Conservation (phyloP, 92 coral and sea anemone genomes). For the Umimayanthus chanpuru region DNA sequence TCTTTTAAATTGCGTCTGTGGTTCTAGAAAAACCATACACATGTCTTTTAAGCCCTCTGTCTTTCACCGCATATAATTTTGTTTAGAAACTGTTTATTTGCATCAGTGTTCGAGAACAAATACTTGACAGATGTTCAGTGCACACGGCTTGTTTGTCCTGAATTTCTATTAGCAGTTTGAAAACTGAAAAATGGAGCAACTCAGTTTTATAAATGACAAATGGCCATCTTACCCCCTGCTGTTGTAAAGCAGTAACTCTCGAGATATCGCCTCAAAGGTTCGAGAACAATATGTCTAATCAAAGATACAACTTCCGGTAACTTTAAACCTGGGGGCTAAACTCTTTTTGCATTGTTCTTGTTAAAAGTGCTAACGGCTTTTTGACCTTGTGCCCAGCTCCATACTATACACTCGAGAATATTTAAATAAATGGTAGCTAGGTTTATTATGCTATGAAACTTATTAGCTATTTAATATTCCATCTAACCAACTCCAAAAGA, state of each 20-base stretch:
- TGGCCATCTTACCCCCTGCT: background rate
- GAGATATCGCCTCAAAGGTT: background rate
- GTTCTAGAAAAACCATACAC: background rate
- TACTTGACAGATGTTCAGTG: background rate
- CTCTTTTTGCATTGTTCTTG: background rate
- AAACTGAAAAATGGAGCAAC: background rate
- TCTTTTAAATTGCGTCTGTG: background rate
- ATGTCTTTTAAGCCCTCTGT: background rate
- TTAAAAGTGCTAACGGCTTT: background rate
- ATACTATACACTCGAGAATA: background rate
- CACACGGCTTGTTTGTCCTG: background rate
- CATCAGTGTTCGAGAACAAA: background rate
- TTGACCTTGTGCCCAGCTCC: background rate
- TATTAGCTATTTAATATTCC: no score
- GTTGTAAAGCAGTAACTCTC: background rate
- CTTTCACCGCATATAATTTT: background rate
- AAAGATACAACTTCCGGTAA: background rate
- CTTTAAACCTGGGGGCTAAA: background rate
- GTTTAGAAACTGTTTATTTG: background rate
- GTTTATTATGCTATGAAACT: no score
- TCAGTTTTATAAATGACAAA: background rate
- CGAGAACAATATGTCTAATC: background rate
- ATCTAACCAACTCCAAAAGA: background rate
- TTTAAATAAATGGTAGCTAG: background rate
- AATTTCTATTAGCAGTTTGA: background rate